phyloP scores from a whole-genome alignment of 1,140 invertebrate species.

The Paraescarpia echinospica region DNA sequence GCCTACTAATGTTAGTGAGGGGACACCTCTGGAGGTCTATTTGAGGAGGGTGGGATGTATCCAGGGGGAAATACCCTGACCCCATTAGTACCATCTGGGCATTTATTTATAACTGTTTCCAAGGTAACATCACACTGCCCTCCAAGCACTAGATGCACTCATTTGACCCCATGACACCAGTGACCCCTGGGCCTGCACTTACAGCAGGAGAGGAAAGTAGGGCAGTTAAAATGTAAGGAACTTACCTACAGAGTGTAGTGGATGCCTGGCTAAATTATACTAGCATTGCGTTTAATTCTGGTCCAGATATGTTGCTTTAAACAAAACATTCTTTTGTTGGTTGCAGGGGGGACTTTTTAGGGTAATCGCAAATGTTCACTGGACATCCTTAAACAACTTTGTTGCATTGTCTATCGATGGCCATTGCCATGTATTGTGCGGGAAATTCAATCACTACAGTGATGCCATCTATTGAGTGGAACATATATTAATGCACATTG shows the following conservation, averaged over 20 bases:
- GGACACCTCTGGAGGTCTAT: too few species aligned
- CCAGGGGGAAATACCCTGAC: not conserved
- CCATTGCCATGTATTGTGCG: too few species aligned
- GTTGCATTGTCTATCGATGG: too few species aligned
- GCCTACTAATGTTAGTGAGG: too few species aligned
- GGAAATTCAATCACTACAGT: too few species aligned
- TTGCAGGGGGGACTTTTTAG: not conserved
- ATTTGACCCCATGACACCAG: not conserved
- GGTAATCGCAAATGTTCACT: too few species aligned
- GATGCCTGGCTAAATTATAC: not conserved
- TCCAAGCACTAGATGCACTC: not conserved
- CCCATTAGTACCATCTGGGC: not conserved
- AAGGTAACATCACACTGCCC: not conserved
- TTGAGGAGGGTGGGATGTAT: too few species aligned
- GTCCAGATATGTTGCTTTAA: not conserved
- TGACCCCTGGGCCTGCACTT: not conserved
- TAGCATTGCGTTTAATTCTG: not conserved
- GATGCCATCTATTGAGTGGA: too few species aligned
- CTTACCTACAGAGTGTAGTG: not conserved
- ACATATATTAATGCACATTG: too few species aligned
- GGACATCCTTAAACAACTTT: too few species aligned
- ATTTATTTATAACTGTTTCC: not conserved
- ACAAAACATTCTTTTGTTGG: not conserved
- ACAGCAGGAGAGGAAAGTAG: not conserved
- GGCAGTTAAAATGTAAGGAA: not conserved